Base-by-base conservation (phyloP, 30 jellyfish, hydroid and myxozoan species). In the Aurelia coerulea region DNA sequence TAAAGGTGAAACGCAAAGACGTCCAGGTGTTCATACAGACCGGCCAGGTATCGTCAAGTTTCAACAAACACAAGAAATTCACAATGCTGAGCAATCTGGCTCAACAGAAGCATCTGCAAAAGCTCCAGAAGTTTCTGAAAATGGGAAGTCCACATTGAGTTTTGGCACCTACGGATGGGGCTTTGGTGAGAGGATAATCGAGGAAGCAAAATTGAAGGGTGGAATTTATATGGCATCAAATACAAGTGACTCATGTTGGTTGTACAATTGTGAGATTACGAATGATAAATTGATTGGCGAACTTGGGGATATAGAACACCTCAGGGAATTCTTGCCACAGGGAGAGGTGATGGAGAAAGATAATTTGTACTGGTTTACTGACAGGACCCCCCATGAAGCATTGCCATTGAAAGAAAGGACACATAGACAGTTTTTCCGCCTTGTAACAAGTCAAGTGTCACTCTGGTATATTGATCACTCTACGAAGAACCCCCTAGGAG, bases 1-100 rank as follows among this genome's bases (percentile, higher is more conserved):
- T 35, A 76, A 53, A n/a, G 62, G 64, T 18, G 35, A 65, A 31
- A 65, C 96, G 9, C 96, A 87, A 69, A 72, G 96, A 54, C 56
- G 96, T 1, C 91, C 96, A 13, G 96, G 96, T 17, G 17, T 87
- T 18, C 96, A 87, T 59, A 87, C 96, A 8, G 96, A 87, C n/a
- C 50, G 75, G 31, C 96, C 96, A 34, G 96, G 96, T 2, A 42
- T 7, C 1, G 62, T 87, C 31, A 50, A 65, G 15, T 13, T 87
- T 15, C 56, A 77, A 31, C 70, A 14, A 18, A 66, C 15, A n/a
- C 78, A 75, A 75, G 66, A 18, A 9, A 46, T 42, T 23, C 53
- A 3, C 3, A 32, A 59, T 6, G 8, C 13, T 14, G 8, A 46
- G 74, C 39, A 62, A 16, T 19, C 14, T 35, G 13, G 19, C 54